These are phyloP conservation scores for Podarcis siculus DNA, from an alignment of 2,797 vertebrate genomes.

Conservation along the genomic window DNA sequence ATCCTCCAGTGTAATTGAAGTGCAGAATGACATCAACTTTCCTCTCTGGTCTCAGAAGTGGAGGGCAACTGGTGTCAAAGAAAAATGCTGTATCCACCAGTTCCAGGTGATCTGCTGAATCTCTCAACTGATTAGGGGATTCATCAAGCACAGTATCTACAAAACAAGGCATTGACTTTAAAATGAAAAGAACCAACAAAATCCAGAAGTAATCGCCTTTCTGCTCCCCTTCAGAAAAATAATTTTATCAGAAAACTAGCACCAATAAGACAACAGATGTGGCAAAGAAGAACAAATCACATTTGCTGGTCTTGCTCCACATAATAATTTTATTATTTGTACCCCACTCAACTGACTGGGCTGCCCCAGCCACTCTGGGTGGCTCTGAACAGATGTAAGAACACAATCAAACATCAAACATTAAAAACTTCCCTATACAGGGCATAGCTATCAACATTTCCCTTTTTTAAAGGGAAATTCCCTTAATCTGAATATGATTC, in stretches of 20 bases:
- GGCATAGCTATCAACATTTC: too few relatives aligned
- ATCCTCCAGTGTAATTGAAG: slow-evolving; percentile 78
- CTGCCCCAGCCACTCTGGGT: too few relatives aligned
- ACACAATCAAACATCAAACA: too few relatives aligned
- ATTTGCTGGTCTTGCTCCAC: not conserved
- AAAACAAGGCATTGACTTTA: slow-evolving; percentile 39
- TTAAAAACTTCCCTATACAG: too few relatives aligned
- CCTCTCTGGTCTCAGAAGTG: slow-evolving; percentile 81
- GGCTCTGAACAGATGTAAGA: too few relatives aligned
- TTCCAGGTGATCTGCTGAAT: slow-evolving; percentile 71
- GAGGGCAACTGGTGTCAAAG: slow-evolving; percentile 84
- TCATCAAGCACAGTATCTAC: slow-evolving; percentile 81
- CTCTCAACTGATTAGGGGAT: slow-evolving; percentile 85
- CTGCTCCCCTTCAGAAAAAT: not conserved
- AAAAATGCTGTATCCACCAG: slow-evolving; percentile 86
- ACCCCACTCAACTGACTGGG: too few relatives aligned
- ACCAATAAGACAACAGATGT: not conserved
- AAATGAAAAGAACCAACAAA: slow-evolving; percentile 5
- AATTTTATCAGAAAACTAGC: not conserved
- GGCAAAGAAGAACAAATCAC: not conserved
- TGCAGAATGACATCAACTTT: slow-evolving; percentile 84
- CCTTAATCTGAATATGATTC: too few relatives aligned
- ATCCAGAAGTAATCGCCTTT: not conserved
- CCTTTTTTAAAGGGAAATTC: too few relatives aligned
- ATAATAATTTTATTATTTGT: too few relatives aligned